Evolutionary conservation across 2,113 vertebrate species (phyloP).

Genomic region (Parus major): DNA sequence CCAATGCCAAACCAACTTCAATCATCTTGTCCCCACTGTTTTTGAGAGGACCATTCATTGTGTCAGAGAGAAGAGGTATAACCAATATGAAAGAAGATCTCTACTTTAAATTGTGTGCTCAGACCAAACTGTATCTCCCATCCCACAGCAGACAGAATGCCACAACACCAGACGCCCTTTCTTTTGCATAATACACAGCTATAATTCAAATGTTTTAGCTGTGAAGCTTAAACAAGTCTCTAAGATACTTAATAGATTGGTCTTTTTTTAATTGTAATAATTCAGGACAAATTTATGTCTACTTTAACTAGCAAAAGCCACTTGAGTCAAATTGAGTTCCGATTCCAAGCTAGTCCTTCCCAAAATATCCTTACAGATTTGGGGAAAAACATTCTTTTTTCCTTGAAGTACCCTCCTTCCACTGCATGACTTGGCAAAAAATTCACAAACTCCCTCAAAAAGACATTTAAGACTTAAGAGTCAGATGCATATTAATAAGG

Average conservation of each 20-base stretch:
- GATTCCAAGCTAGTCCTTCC: background rate
- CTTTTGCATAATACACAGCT: background rate
- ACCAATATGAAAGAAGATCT: background rate
- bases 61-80: background rate
- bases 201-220: background rate
- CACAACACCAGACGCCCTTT: background rate
- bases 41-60: background rate
- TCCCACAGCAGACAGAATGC: background rate
- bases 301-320: background rate
- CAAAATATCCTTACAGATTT: background rate
- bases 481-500: background rate
- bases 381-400: background rate
- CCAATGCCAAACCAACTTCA: background rate
- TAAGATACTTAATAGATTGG: background rate
- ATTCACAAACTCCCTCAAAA: background rate
- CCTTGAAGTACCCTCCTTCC: background rate
- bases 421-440: background rate
- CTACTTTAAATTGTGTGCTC: background rate
- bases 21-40: background rate
- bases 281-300: background rate
- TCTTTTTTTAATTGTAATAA: background rate
- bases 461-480: background rate
- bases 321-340: background rate
- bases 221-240: background rate
- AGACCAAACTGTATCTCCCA: background rate